These are phyloP conservation scores for Drosophila suzukii DNA, from an alignment of 1,140 invertebrate species.

Conservation along the genomic window DNA sequence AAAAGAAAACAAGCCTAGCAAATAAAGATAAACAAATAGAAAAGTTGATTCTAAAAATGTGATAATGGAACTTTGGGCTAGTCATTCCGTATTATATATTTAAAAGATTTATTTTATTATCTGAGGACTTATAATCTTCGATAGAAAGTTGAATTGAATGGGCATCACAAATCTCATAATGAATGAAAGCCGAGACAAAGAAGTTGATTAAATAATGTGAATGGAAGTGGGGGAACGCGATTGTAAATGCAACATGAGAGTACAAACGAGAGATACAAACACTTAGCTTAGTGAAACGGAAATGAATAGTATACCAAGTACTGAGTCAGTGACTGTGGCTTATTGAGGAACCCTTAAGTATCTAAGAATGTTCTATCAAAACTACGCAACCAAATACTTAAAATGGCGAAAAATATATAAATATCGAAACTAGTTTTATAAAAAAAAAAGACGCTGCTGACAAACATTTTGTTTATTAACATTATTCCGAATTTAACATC, in stretches of 20 bases:
- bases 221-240: conserved; percentile 18
- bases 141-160: conserved; percentile 23
- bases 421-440: no score
- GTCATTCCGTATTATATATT: conserved; percentile 18
- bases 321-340: no score
- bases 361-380: no score
- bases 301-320: conserved; percentile 36
- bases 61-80: conserved; percentile 15
- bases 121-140: conserved; percentile 4
- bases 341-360: no score
- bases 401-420: no score
- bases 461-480: no score
- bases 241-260: conserved; percentile 25
- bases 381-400: no score
- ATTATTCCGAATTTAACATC: no score
- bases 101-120: conserved; percentile 9
- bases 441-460: no score
- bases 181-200: conserved; percentile 20
- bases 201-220: conserved; percentile 62
- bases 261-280: conserved; percentile 14
- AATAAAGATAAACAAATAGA: conserved; percentile 7
- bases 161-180: conserved; percentile 1
- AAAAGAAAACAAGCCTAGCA: conserved; percentile 22
- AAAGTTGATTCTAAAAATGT: conserved; percentile 16
- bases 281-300: conserved; percentile 32